Percentiles rank a stretch among this genome's conserved stretches.
These are phyloP conservation scores for Chroicocephalus ridibundus DNA, from an alignment of 2,113 vertebrate species.

Conservation along the genomic window DNA sequence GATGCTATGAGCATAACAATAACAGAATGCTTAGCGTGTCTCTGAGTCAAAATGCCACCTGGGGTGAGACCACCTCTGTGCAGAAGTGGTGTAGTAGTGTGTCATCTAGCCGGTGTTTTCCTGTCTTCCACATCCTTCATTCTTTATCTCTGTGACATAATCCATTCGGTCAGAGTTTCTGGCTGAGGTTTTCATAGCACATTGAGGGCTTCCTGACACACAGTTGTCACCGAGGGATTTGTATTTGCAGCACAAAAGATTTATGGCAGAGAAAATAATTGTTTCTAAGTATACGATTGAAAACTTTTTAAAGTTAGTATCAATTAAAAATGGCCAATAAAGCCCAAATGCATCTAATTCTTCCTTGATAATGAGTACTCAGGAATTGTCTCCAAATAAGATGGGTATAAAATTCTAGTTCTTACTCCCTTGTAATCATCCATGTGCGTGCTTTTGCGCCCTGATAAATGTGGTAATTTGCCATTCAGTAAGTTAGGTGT, in stretches of 20 bases:
- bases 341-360: background rate
- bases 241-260: background rate
- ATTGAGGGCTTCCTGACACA: background rate
- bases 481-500: background rate
- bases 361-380: background rate
- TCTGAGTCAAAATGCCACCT: background rate
- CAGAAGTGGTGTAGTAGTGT: background rate
- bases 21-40: background rate
- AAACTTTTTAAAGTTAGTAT: background rate
- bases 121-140: background rate
- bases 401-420: background rate
- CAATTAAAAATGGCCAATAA: background rate
- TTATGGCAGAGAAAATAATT: background rate
- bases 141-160: background rate
- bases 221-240: background rate
- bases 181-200: background rate
- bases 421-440: background rate
- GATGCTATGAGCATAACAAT: background rate
- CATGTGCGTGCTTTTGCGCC: background rate
- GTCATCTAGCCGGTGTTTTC: background rate
- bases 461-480: background rate
- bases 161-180: background rate
- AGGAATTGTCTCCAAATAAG: background rate
- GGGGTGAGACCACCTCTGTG: background rate
- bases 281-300: background rate